Evolutionary conservation across 2,888 invertebrate genomes (phyloP).

Genomic region (Hirtodrosophila duncani): DNA sequence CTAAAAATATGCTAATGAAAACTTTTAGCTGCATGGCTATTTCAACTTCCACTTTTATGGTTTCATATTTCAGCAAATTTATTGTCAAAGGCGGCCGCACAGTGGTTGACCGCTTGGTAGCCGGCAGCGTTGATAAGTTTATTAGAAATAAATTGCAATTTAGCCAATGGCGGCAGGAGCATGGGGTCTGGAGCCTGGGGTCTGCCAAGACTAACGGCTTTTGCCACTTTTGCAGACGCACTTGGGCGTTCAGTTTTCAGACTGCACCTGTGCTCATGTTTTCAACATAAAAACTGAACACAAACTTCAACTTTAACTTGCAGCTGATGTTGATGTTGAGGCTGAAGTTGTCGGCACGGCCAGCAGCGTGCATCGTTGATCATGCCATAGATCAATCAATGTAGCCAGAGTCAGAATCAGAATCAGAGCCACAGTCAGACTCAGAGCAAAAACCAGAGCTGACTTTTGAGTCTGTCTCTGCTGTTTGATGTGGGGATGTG

Average conservation of each 20-base stretch:
- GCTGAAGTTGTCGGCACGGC: slow-evolving; percentile 21
- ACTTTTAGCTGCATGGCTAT: slow-evolving; percentile 38
- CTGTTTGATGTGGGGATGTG: neutral
- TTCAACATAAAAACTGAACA: slow-evolving; percentile 9
- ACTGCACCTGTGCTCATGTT: slow-evolving; percentile 47
- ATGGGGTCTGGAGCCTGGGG: slow-evolving; percentile 3
- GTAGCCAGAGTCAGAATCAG: no score
- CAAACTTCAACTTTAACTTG: neutral
- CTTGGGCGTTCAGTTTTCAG: no score
- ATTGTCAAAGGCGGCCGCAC: slow-evolving; percentile 41
- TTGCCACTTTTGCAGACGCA: slow-evolving; percentile 35
- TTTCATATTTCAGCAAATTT: slow-evolving; percentile 71
- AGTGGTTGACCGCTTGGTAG: slow-evolving; percentile 43
- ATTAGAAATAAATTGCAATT: slow-evolving; percentile 73
- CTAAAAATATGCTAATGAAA: slow-evolving; percentile 67
- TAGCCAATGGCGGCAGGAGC: slow-evolving; percentile 35
- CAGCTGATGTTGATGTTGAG: slow-evolving; percentile 4
- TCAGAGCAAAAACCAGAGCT: no score
- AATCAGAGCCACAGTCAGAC: no score
- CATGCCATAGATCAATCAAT: slow-evolving; percentile 70
- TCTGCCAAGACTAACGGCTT: slow-evolving; percentile 49
- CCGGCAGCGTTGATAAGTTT: slow-evolving; percentile 68
- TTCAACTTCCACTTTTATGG: slow-evolving; percentile 50
- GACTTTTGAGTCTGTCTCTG: slow-evolving; percentile 5
- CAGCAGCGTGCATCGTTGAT: slow-evolving; percentile 52